Evolutionary conservation across 1,140 invertebrate species (phyloP).

Genomic region (Dendroctonus valens): DNA sequence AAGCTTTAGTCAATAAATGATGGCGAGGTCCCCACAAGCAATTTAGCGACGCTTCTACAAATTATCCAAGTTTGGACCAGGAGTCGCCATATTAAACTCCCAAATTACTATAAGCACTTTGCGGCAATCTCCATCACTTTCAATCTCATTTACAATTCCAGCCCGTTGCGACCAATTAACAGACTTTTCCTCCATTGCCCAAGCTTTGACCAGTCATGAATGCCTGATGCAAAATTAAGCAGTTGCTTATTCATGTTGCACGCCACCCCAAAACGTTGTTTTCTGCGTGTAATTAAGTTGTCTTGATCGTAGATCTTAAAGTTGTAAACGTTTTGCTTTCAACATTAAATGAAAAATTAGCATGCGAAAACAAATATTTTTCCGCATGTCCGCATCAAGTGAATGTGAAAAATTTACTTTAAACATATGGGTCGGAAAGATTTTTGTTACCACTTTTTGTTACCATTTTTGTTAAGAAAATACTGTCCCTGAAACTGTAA

Average conservation of each 20-base stretch:
- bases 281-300: not conserved
- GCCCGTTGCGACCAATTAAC: constrained; percentile 18
- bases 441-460: too few species aligned
- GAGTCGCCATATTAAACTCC: constrained; percentile 14
- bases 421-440: too few species aligned
- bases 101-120: constrained; percentile 14
- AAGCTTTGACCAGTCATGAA: constrained; percentile 24
- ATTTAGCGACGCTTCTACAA: not conserved
- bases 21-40: too few species aligned
- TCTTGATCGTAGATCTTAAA: not conserved
- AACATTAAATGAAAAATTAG: too few species aligned
- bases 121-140: constrained; percentile 18
- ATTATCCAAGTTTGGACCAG: constrained; percentile 9
- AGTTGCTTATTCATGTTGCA: constrained; percentile 18
- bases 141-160: constrained; percentile 23
- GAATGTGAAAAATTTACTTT: too few species aligned
- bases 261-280: constrained; percentile 4
- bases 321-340: too few species aligned
- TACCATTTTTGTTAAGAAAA: too few species aligned
- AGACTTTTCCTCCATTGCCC: constrained; percentile 5
- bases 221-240: constrained; percentile 24
- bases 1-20: too few species aligned
- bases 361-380: too few species aligned
- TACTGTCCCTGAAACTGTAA: too few species aligned
- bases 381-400: too few species aligned